These are phyloP conservation scores for Erethizon dorsatum DNA, from an alignment of 2,797 vertebrate species.

Conservation along the genomic window DNA sequence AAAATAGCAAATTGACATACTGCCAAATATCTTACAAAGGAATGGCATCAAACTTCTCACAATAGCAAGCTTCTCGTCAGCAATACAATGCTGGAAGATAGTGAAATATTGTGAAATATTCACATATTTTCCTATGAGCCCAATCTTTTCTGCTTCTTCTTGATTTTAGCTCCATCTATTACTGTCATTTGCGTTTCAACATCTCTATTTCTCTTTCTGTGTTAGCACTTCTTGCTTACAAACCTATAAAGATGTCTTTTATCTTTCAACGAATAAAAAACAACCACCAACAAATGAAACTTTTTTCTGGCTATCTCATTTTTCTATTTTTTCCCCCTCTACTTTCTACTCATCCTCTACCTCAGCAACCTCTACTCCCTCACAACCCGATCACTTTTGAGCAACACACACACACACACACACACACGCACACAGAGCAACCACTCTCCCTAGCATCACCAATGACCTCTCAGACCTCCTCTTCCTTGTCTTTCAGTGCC, in stretches of 20 bases:
- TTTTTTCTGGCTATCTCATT: background rate
- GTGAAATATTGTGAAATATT: background rate
- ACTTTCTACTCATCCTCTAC: too few relatives aligned
- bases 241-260: background rate
- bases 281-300: background rate
- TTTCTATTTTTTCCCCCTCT: background rate
- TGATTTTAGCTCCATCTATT: background rate
- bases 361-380: background rate
- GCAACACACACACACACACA: too few relatives aligned
- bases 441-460: background rate
- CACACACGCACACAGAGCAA: accelerated
- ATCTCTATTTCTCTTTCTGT: background rate
- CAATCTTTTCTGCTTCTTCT: background rate
- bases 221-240: background rate
- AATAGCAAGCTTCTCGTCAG: background rate
- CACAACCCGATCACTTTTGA: background rate
- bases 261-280: background rate
- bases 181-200: background rate
- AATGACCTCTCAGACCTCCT: too few relatives aligned
- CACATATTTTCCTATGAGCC: background rate
- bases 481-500: accelerated
- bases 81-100: background rate
- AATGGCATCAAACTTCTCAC: background rate
- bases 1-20: slow-evolving; percentile 5
- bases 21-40: background rate